Conservation (phyloP, 1,140 invertebrate species). For the Cherax quadricarinatus region DNA sequence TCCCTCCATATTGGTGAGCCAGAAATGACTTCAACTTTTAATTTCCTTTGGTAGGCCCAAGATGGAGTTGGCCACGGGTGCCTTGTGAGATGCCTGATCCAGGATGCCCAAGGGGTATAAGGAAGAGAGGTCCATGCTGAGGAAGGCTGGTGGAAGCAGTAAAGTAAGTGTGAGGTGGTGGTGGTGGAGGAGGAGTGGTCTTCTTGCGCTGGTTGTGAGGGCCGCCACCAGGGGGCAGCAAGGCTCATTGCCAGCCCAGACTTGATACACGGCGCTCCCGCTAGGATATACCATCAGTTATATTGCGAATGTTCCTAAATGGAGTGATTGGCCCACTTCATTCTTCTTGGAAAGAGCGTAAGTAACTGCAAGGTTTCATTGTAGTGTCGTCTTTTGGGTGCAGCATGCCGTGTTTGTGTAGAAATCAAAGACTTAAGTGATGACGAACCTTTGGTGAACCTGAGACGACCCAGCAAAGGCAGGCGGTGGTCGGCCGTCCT, state of each 20-base stretch:
- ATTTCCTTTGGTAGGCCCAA: background rate
- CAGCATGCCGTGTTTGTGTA: conserved; percentile 6
- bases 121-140: background rate
- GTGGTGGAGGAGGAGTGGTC: conserved; percentile 49
- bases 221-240: conserved; percentile 67
- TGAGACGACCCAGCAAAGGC: conserved; percentile 67
- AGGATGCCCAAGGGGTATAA: background rate
- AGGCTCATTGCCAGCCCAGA: conserved; percentile 71
- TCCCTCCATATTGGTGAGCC: background rate
- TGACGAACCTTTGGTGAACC: conserved; percentile 70
- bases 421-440: conserved; percentile 69
- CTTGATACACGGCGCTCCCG: conserved; percentile 70
- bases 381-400: conserved; percentile 33
- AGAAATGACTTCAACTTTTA: background rate
- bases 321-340: conserved; percentile 55
- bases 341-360: conserved; percentile 73
- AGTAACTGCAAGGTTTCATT: conserved; percentile 61
- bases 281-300: conserved; percentile 65
- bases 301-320: conserved; percentile 70
- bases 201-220: conserved; percentile 72
- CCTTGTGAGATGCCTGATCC: background rate
- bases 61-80: background rate
- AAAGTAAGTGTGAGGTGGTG: background rate
- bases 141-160: conserved; percentile 1
- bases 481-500: conserved; percentile 53